Conservation (phyloP, 2,797 vertebrate species). For the Carapus acus region DNA sequence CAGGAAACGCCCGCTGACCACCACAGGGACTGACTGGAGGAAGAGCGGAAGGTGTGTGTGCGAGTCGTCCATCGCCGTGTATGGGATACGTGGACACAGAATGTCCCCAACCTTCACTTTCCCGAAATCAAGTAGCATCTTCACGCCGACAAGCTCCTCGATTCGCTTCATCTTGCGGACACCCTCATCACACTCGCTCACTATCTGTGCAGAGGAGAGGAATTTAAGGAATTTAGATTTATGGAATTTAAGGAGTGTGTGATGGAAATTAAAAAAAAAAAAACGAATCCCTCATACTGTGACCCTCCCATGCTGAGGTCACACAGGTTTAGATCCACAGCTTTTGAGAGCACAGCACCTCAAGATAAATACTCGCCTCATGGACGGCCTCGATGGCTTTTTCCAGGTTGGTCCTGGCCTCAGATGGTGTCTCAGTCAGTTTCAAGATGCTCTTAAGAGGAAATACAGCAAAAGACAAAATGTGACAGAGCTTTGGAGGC, state of each 20-base stretch:
- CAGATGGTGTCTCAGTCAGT: conserved; percentile 42
- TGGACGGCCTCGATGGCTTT: conserved; percentile 64
- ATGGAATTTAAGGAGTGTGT: too few relatives aligned
- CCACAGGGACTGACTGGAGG: conserved; percentile 64
- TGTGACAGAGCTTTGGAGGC: too few relatives aligned
- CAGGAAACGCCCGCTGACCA: conserved; percentile 69
- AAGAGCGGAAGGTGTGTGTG: neutral
- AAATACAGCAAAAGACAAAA: neutral
- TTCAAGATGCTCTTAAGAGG: conserved; percentile 70
- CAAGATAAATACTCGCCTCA: conserved; percentile 54
- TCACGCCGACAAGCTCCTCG: conserved; percentile 73
- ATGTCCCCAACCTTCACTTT: conserved; percentile 77
- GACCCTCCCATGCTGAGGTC: too few relatives aligned
- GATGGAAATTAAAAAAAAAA: too few relatives aligned
- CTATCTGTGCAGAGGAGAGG: conserved; percentile 62
- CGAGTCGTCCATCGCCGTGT: neutral
- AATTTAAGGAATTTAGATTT: too few relatives aligned
- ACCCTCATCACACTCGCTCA: conserved; percentile 64
- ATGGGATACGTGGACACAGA: too few relatives aligned
- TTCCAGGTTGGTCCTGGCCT: conserved; percentile 44
- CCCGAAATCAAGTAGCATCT: conserved; percentile 70
- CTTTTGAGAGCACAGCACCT: too few relatives aligned
- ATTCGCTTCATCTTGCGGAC: conserved; percentile 71
- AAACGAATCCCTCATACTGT: too few relatives aligned
- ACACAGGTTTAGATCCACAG: too few relatives aligned